Base-by-base conservation (phyloP, 2,797 vertebrate species). In the Acrossocheilus wenchowensis region DNA sequence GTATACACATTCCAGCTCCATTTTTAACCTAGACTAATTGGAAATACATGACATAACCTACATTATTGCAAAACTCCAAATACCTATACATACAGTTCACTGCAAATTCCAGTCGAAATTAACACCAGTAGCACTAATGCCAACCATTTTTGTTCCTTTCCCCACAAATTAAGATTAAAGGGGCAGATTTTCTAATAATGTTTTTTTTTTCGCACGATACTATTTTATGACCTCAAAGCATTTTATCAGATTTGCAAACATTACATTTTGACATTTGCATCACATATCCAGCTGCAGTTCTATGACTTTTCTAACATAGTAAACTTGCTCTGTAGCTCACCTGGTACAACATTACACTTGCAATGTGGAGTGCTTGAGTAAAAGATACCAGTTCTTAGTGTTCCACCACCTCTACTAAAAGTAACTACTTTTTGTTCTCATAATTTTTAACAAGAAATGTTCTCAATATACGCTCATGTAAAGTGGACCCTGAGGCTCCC, bases 401-500 rank as follows among this genome's bases (percentile, higher is more conserved):
- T 71, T 21, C 19, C 9, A 15, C 9, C 41, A 68, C 9, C 17
- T 48, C 79, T 30, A 34, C 23, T 15, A 5, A 43, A 50, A 48
- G n/a, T 48, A 45, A 81, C 26, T 11, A 30, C 15, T 36, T 30
- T 60, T 64, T 64, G 17, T 48, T 43, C 4, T 15, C 10, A 30
- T 34, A 4, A 83, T 43, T 83, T 83, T 83, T 41, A 64, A 75
- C 19, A 66, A 41, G 21, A 75, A 64, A 45, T 17, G 19, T 15
- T 64, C 19, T 48, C 15, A 54, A 45, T 64, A n/a, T 74, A 83
- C 34, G 12, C 30, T 75, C 30, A 9, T 74, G 26, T 62, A 45
- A 19, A 43, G 4, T 36, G 26, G 19, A 83, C 26, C 82, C 36
- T 34, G 5, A 41, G 73, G 43, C 72, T 50, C 72, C 82, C 43